These are phyloP conservation scores for Tetramorium bicarinatum DNA, from an alignment of 2,888 invertebrate species.

Conservation along the genomic window DNA sequence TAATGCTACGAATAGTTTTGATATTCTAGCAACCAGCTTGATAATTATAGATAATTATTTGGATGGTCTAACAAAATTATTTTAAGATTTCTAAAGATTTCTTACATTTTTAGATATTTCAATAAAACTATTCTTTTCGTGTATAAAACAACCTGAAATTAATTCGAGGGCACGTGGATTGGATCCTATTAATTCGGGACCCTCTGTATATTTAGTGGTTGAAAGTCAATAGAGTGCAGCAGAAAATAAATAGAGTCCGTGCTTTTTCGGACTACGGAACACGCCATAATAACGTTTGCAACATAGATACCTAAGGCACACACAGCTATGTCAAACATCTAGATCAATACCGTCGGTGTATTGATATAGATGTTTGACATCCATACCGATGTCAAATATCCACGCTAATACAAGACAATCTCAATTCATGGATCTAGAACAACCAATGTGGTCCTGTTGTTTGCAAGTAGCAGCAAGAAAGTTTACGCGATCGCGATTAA, in stretches of 20 bases:
- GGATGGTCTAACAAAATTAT: neutral
- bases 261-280: constrained; percentile 11
- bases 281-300: constrained; percentile 39
- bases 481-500: neutral
- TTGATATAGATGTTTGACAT: constrained; percentile 57
- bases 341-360: constrained; percentile 43
- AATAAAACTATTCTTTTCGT: neutral
- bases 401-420: constrained; percentile 41
- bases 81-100: neutral
- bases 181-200: neutral
- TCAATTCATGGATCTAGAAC: constrained; percentile 17
- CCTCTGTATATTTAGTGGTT: neutral
- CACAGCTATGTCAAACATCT: constrained; percentile 46
- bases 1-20: no score
- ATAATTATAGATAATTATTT: neutral
- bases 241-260: constrained; percentile 4
- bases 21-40: neutral
- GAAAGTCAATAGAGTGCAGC: neutral
- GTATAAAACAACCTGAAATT: neutral
- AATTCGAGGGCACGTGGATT: neutral
- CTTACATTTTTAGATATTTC: neutral
- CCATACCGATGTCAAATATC: constrained; percentile 53
- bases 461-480: neutral
- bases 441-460: constrained; percentile 1
- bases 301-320: constrained; percentile 36